Base-by-base conservation (phyloP, 2,113 vertebrate species). In the Oriolus oriolus region DNA sequence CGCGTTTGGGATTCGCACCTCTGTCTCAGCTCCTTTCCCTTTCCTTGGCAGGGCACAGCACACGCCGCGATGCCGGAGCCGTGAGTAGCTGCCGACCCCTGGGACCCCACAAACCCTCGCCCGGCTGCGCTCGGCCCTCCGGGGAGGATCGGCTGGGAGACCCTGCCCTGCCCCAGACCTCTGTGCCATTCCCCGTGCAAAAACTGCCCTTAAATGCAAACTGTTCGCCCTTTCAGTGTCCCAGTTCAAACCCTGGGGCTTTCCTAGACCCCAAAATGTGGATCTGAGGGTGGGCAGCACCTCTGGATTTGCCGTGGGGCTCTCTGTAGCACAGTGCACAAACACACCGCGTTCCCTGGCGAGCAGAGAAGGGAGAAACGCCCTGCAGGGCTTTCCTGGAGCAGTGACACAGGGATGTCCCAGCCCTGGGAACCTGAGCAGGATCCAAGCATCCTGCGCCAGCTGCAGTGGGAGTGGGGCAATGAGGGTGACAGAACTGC, bases 41-140 rank as follows among this genome's bases (percentile, higher is more conserved):
- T 30, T 47, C 59, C 18, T n/a, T 56, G 39, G 2, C 84, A 98
- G 98, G 89, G 16, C 87, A 9, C 57, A 49, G 11, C 30, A 2
- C 20, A 0, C 13, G 1, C 30, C 64, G 7, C 93, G 20, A 98
- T 98, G 98, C 98, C 98, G 0, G 98, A 98, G 96, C 95, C 96
- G 98, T 98, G 87, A 98, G 98, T 98, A 91, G 9, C n/a, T 13
- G 1, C 0, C 9, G 16, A 33, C 24, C 37, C 56, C 65, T 26
- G 0, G 16, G 28, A 16, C 27, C 68, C 8, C 11, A 3, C 1
- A 8, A 21, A 45, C 2, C 65, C 60, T 39, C 0, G 0, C 10
- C 63, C 1, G 0, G 9, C 44, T 13, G 65, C 27, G 9, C 37
- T n/a, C 10, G 19, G 45, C 24, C 0, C 0, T 4, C 28, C 12